A percentile compares a stretch with the other conserved stretches of the same genome.
Conservation (phyloP, 2,113 vertebrate genomes). For the Rhea pennata region DNA sequence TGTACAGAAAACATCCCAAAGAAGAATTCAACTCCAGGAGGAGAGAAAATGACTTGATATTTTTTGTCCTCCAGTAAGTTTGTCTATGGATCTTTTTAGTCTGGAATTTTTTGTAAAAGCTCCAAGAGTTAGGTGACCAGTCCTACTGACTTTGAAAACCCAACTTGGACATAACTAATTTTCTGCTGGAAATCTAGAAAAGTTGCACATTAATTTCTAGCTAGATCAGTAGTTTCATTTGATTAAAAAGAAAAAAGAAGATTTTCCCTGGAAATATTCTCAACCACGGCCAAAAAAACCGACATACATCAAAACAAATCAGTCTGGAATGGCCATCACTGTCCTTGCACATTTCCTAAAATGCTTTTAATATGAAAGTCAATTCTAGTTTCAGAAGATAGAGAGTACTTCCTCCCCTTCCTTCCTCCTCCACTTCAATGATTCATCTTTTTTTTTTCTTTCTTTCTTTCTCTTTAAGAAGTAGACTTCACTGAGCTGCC, state of each 20-base stretch:
- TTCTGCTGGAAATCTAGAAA: background rate
- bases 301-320: background rate
- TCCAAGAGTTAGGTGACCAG: background rate
- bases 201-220: background rate
- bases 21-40: background rate
- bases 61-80: background rate
- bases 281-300: background rate
- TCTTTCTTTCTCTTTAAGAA: background rate
- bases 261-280: background rate
- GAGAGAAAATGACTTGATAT: background rate
- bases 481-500: background rate
- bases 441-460: background rate
- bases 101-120: background rate
- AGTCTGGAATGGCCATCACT: background rate
- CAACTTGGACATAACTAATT: accelerated
- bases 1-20: background rate
- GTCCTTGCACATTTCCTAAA: background rate
- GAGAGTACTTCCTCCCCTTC: background rate
- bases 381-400: background rate
- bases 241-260: background rate
- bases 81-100: background rate
- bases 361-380: background rate
- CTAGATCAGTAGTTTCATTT: background rate
- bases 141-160: background rate
- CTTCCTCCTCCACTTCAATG: background rate